These are phyloP conservation scores for Strongylocentrotus purpuratus DNA, from an alignment of 35 echinoderm and acorn worm genomes.

Conservation along the genomic window DNA sequence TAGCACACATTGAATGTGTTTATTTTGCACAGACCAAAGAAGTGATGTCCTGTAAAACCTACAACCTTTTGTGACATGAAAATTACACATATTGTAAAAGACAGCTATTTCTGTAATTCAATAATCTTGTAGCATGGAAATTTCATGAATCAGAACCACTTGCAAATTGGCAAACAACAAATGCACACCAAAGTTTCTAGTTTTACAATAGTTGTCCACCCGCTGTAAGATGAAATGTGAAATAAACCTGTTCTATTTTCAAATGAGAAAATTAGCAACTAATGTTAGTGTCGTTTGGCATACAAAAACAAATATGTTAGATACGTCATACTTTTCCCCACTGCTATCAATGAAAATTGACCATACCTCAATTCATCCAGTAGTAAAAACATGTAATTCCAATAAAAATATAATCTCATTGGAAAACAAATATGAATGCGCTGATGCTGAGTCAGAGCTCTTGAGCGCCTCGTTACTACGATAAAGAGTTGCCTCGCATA, in stretches of 20 bases:
- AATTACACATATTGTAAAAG: background rate
- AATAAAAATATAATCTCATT: background rate
- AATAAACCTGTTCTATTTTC: too few relatives aligned
- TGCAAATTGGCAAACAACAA: too few relatives aligned
- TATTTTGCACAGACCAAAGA: background rate
- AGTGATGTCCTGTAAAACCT: background rate
- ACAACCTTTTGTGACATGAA: too few relatives aligned
- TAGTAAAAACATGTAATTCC: background rate
- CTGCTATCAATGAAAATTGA: background rate
- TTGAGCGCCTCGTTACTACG: background rate
- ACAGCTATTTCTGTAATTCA: background rate
- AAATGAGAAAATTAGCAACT: too few relatives aligned
- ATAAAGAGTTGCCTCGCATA: background rate
- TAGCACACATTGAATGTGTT: background rate
- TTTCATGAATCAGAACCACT: too few relatives aligned
- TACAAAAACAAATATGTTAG: background rate
- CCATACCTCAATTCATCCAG: background rate
- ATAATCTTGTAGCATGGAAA: too few relatives aligned
- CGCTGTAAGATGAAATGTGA: too few relatives aligned
- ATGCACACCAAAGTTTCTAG: too few relatives aligned
- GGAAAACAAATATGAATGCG: background rate
- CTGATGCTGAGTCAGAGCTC: conserved; percentile 8
- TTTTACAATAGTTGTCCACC: too few relatives aligned
- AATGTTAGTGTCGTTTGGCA: background rate
- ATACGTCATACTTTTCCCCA: background rate